Conservation (phyloP, 2,888 invertebrate species). For the Blomia tropicalis region DNA sequence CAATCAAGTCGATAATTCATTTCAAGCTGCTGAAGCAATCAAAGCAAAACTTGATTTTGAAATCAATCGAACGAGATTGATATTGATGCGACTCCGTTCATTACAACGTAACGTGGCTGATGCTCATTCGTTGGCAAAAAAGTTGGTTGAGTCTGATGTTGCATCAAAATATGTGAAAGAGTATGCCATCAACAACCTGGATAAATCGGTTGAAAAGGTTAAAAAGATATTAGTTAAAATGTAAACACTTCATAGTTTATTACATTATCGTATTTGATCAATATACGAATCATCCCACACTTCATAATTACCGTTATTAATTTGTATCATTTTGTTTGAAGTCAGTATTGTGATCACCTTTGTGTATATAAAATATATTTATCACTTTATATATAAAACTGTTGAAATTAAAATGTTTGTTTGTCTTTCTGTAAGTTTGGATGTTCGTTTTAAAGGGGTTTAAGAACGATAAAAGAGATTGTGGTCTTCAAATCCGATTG, state of each 20-base stretch:
- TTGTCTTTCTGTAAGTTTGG: too few species aligned
- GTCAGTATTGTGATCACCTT: too few species aligned
- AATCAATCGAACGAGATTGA: not conserved
- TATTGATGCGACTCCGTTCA: conserved; percentile 1
- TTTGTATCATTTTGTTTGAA: too few species aligned
- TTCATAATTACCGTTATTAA: too few species aligned
- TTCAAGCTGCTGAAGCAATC: not conserved
- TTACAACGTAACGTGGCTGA: conserved; percentile 6
- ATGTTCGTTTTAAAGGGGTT: too few species aligned
- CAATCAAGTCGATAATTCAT: not conserved
- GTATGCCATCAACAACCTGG: conserved; percentile 13
- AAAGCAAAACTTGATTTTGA: conserved; percentile 7
- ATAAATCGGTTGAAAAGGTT: conserved; percentile 18
- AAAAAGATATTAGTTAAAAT: conserved; percentile 11
- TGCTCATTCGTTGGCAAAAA: conserved; percentile 19
- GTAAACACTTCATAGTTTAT: not conserved
- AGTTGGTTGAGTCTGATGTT: conserved; percentile 18
- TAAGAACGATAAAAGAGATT: too few species aligned
- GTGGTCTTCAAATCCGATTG: too few species aligned
- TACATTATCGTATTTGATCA: not conserved
- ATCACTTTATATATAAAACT: too few species aligned
- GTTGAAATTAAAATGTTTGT: too few species aligned
- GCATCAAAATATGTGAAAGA: conserved; percentile 15
- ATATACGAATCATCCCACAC: too few species aligned
- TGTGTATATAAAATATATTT: too few species aligned